Conservation (phyloP, 2,888 invertebrate species). For the Trilocha varians region DNA sequence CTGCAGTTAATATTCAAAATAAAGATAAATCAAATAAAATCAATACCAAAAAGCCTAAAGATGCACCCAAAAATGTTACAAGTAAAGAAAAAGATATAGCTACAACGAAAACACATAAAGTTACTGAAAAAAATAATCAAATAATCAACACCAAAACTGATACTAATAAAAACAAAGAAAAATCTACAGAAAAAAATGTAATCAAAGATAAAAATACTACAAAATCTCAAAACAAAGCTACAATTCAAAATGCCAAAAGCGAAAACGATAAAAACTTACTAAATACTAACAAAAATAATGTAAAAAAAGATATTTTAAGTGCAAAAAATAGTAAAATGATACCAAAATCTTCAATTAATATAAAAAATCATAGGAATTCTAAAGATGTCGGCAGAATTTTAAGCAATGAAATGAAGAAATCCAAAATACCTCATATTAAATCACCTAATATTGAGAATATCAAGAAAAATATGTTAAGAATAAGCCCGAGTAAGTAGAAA, state of each 20-base stretch:
- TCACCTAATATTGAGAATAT: constrained; percentile 15
- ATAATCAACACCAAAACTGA: too few species aligned
- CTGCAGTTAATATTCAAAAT: background rate
- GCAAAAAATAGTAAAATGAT: background rate
- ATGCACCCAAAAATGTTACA: constrained; percentile 5
- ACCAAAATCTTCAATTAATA: background rate
- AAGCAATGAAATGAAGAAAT: constrained; percentile 7
- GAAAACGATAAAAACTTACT: background rate
- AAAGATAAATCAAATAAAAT: background rate
- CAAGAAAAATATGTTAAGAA: constrained; percentile 27
- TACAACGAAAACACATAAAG: background rate
- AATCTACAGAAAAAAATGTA: background rate
- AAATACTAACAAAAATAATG: constrained; percentile 1
- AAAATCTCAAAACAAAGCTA: too few species aligned
- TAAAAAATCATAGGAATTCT: background rate
- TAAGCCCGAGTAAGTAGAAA: constrained; percentile 44
- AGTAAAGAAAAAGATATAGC: constrained; percentile 5
- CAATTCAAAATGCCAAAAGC: constrained; percentile 10
- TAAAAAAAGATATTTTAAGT: background rate
- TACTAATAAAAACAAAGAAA: constrained; percentile 2
- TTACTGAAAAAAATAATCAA: background rate
- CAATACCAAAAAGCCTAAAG: background rate
- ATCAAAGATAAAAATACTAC: constrained; percentile 8
- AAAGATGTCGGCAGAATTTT: constrained; percentile 2
- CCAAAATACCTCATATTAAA: constrained; percentile 37